These are phyloP conservation scores for Salpingus planirostris DNA, from an alignment of 2,888 invertebrate species.

Conservation along the genomic window DNA sequence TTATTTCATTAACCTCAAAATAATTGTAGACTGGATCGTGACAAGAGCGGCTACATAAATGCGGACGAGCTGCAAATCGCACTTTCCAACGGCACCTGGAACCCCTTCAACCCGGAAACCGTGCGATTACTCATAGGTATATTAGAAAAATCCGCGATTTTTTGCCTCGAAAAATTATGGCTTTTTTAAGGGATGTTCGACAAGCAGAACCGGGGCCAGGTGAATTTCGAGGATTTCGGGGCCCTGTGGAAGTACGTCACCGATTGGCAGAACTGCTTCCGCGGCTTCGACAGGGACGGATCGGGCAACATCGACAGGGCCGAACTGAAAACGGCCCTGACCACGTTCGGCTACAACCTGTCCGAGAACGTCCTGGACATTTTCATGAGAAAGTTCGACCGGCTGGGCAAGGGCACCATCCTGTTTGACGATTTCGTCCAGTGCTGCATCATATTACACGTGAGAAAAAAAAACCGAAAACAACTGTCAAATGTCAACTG, in stretches of 20 bases:
- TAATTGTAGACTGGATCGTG: slow-evolving; percentile 65
- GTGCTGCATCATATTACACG: slow-evolving; percentile 86
- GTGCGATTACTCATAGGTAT: slow-evolving; percentile 95
- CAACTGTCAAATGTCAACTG: background rate
- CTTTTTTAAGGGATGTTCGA: slow-evolving; percentile 77
- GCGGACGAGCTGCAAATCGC: slow-evolving; percentile 84
- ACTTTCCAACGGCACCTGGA: slow-evolving; percentile 95
- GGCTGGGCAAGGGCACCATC: slow-evolving; percentile 79
- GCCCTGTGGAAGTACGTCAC: slow-evolving; percentile 96
- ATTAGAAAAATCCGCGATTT: too few relatives aligned
- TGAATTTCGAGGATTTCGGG: slow-evolving; percentile 91
- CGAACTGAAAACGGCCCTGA: slow-evolving; percentile 85
- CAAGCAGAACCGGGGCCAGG: slow-evolving; percentile 75
- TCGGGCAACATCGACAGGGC: slow-evolving; percentile 85
- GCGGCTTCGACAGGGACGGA: slow-evolving; percentile 86
- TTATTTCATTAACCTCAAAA: too few relatives aligned
- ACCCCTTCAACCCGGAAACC: slow-evolving; percentile 95
- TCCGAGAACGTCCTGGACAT: slow-evolving; percentile 73
- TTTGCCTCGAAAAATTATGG: background rate
- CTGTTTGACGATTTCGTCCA: slow-evolving; percentile 98
- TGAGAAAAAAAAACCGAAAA: slow-evolving; percentile 54
- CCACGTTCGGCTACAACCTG: slow-evolving; percentile 83
- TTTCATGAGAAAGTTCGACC: slow-evolving; percentile 87
- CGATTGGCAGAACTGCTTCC: slow-evolving; percentile 95
- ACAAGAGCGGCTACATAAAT: slow-evolving; percentile 79